Percentiles rank a stretch among this genome's conserved stretches.
Evolutionary conservation across 1,140 invertebrate species (phyloP).

Genomic region (Olivierus martensii): DNA sequence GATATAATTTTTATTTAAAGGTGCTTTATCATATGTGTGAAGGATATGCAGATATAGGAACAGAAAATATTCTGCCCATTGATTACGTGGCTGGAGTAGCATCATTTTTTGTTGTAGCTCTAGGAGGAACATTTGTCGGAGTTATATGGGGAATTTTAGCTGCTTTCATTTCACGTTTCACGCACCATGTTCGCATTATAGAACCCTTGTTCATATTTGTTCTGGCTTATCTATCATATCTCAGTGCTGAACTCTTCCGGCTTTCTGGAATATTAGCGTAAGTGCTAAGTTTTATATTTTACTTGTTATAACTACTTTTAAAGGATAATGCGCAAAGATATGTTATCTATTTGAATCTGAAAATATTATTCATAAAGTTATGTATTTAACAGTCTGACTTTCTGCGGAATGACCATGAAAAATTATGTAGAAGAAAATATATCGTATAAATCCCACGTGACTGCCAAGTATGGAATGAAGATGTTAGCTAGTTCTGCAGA

Average conservation of each 20-base stretch:
- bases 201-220: constrained; percentile 98
- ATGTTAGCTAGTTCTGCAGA: constrained; percentile 94
- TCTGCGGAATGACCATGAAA: constrained; percentile 97
- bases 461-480: constrained; percentile 96
- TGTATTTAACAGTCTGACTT: constrained; percentile 64
- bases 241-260: constrained; percentile 95
- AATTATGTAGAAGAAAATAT: constrained; percentile 98
- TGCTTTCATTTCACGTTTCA: constrained; percentile 89
- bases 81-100: constrained; percentile 72
- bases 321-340: neutral
- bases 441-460: constrained; percentile 93
- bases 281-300: constrained; percentile 35
- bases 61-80: constrained; percentile 42
- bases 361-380: constrained; percentile 9
- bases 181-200: constrained; percentile 88
- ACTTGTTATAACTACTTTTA: neutral
- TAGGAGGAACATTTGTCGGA: constrained; percentile 87
- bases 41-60: constrained; percentile 72
- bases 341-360: neutral
- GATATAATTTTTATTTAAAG: constrained; percentile 26
- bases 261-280: constrained; percentile 94
- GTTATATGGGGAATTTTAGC: constrained; percentile 90
- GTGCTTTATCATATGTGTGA: constrained; percentile 94
- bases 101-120: constrained; percentile 85
- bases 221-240: constrained; percentile 95